These are phyloP conservation scores for Drosophila helvetica DNA, from an alignment of 2,888 invertebrate genomes.

Conservation along the genomic window DNA sequence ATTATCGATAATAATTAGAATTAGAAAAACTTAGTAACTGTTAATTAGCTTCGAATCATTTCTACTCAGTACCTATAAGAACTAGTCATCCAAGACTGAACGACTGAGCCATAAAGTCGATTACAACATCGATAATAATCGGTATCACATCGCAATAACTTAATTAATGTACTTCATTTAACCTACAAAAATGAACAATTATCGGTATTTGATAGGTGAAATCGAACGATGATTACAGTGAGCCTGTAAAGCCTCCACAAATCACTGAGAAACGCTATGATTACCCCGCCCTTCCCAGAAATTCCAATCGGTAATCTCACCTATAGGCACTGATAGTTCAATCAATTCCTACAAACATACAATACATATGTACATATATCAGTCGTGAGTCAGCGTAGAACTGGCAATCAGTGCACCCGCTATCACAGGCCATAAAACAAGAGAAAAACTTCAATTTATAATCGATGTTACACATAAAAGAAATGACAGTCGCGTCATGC, in stretches of 20 bases:
- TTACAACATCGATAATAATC: too few relatives aligned
- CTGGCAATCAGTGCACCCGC: conserved; percentile 20
- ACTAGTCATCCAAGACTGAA: too few relatives aligned
- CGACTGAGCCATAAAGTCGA: not conserved
- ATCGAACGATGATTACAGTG: not conserved
- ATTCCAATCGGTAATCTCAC: not conserved
- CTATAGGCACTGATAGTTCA: conserved; percentile 11
- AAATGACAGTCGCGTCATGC: not conserved
- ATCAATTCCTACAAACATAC: conserved; percentile 3
- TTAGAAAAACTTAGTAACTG: too few relatives aligned
- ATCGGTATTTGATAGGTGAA: not conserved
- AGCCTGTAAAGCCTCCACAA: not conserved
- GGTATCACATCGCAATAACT: not conserved
- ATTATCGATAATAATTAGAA: too few relatives aligned
- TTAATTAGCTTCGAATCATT: not conserved
- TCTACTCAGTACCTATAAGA: not conserved
- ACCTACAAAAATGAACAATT: not conserved
- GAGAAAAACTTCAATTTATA: not conserved
- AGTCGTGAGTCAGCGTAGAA: conserved; percentile 16
- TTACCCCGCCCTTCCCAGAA: not conserved
- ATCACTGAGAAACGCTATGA: not conserved
- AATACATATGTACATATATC: not conserved
- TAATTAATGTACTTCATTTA: not conserved
- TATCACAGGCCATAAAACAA: not conserved
- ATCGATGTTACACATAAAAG: conserved; percentile 1